Evolutionary conservation across 2,113 vertebrate species (phyloP), one percentile per base, ranked within the genome.

Genomic region (Eulemur rufifrons): DNA sequence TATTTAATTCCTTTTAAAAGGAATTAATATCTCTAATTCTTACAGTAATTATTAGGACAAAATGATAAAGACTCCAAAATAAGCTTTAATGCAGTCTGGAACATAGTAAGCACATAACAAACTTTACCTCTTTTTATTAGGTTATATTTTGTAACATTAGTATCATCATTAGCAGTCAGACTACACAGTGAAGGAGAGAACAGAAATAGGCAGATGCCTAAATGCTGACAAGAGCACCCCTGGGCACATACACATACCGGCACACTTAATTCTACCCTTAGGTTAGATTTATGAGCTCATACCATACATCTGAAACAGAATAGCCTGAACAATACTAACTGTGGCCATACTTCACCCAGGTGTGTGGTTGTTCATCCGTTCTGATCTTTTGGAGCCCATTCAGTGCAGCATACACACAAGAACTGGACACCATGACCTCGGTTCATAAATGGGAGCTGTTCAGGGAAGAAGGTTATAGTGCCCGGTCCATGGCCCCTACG

Each of bases 131-230:
- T 12, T 66, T 71, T 54, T 69, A 37, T 69, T 50, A 52, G 29
- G 34, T 63, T 54, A 14, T 25, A 56, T 76, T 68, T 95, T 45
- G n/a, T 61, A n/a, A 91, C n/a, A 54, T 50, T 23, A 37, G 5
- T 59, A 52, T 78, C 50, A 47, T 86, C 37, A 52, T 25, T 69
- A 88, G 4, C 59, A 76, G 4, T 91, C n/a, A 63, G 27, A 71
- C 6, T 63, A 83, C 54, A 86, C 25, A n/a, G 27, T 87, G 39
- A 80, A 92, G 8, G 83, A 95, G 47, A 93, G 12, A 87, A 86
- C 0, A 71, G 50, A 91, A 89, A 93, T 18, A 61, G 5, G 54
- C 13, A 73, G 37, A 42, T 25, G 27, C 25, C n/a, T 29, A 47
- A 74, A 93, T 82, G 34, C n/a, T 63, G 52, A 27, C 12, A 84